Base-by-base conservation (phyloP, 2,888 invertebrate genomes). In the Ctena decussata region DNA sequence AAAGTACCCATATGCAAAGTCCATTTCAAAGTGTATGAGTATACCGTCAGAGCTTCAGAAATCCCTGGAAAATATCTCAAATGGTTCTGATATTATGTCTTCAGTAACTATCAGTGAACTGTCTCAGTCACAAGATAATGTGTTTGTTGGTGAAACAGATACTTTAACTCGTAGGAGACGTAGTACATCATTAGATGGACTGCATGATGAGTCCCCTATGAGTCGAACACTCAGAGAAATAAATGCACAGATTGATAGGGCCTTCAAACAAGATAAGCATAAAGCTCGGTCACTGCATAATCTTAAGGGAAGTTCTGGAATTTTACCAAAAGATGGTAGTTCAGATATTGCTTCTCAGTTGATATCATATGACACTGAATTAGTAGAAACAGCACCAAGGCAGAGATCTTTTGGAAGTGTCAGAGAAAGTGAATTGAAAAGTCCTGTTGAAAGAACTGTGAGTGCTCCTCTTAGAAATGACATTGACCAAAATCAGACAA, bases 81-180 rank as follows among this genome's bases (percentile, higher is more conserved):
- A 89, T 73, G 93, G 80, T 30, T 49, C 81, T 15, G 94, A 94
- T 53, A 84, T 94, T 44, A 88, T 94, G 84, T 94, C 94, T 0
- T 94, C 94, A 39, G 90, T 94, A 49, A 94, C 94, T 30, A 92
- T 94, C 41, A 94, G 94, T 90, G 94, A 94, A 79, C 87, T 94
- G 37, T 94, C 94, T 0, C 89, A 91, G 77, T 94, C 94, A 2
- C 90, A 92, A 53, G 93, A 93, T 80, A 92, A 89, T 77, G 85
- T 91, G 1, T 77, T 77, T 21, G 69, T 85, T 75, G 76, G 72
- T n/a, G 84, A 80, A n/a, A 82, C 71, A 24, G 69, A 77, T 60
- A 82, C 44, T 71, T 71, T 18, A 76, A 91, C 82, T 76, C 83
- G 57, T 81, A 86, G 91, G 46, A 80, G 93, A 46, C 77, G 93